A percentile compares a stretch with the other conserved stretches of the same genome.
These are phyloP conservation scores for Styela clava DNA, from an alignment of 23 tunicate species.

Conservation along the genomic window DNA sequence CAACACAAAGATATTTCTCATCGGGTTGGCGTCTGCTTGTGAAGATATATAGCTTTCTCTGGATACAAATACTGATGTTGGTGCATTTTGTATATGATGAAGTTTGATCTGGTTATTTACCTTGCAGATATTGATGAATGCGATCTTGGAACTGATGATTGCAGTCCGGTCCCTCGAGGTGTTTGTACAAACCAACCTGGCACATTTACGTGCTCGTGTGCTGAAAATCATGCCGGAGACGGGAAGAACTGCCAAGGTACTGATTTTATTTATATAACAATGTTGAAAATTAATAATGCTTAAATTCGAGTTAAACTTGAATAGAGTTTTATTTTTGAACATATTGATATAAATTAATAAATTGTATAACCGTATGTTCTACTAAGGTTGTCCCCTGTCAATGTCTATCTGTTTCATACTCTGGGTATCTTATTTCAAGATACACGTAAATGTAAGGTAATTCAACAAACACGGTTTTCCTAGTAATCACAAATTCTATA, in stretches of 20 bases:
- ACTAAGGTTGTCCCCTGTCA: too few relatives aligned
- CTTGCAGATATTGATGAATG: conserved; percentile 15
- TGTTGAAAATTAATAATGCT: too few relatives aligned
- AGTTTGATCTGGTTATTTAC: not conserved
- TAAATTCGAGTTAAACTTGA: too few relatives aligned
- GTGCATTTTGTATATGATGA: not conserved
- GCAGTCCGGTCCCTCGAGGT: not conserved
- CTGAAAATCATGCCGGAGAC: conserved; percentile 6
- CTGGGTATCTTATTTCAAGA: too few relatives aligned
- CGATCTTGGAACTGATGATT: conserved; percentile 4
- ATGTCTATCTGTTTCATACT: too few relatives aligned
- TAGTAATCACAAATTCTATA: too few relatives aligned
- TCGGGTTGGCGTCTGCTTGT: not conserved
- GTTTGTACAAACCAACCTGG: conserved; percentile 12
- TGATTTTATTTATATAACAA: too few relatives aligned
- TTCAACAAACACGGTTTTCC: too few relatives aligned
- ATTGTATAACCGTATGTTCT: too few relatives aligned
- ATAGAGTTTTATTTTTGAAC: too few relatives aligned
- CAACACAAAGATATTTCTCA: not conserved
- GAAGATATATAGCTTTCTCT: not conserved
- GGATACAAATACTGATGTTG: not conserved
- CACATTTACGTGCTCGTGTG: conserved; percentile 8
- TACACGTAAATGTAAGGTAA: too few relatives aligned
- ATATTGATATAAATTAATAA: too few relatives aligned
- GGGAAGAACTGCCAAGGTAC: conserved; percentile 14